Base-by-base conservation (phyloP, 2,113 vertebrate genomes). In the Nannobrachium achirus region DNA sequence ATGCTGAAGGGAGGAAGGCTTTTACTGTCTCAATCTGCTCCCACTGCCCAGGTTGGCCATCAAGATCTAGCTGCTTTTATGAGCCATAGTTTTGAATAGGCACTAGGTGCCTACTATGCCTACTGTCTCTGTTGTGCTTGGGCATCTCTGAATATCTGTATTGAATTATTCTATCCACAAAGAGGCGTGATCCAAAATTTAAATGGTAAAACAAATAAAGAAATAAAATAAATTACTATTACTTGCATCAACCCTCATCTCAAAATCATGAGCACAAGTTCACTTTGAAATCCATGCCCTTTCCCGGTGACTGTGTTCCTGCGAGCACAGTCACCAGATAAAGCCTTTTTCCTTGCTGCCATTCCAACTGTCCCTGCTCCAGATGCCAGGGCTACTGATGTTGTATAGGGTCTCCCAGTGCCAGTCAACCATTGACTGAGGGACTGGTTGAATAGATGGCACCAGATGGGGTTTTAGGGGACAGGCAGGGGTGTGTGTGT, bases 1-100 rank as follows among this genome's bases (percentile, higher is more conserved):
- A 53, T 57, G 44, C 69, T 71, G 59, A 56, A 18, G 60, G 78
- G 79, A 73, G 74, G 69, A 57, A 11, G 64, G 66, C 79, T 90
- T n/a, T 92, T 90, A 90, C 77, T 73, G 74, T 88, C 81, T 81
- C 83, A 88, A 82, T 82, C 84, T 91, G 91, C 82, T 86, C 80
- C 56, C 38, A 0, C 70, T 66, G 71, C 84, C 79, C 79, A 73
- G 41, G 68, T 74, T 63, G 57, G 68, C 80, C 62, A 86, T 85
- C 71, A 89, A 81, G 58, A 68, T 69, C 69, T 79, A 78, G 81
- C 79, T 81, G 66, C 61, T 60, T 89, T 89, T 87, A 85, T 52
- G 83, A 81, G 71, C 61, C 72, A 0, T 48, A 9, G 69, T 45
- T 84, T 81, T 85, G 75, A 87, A 85, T 74, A 69, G 77, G 50